A percentile compares a stretch with the other conserved stretches of the same genome.
These are phyloP conservation scores for Argyra leucocephala DNA, from an alignment of 2,888 invertebrate genomes.

Conservation along the genomic window DNA sequence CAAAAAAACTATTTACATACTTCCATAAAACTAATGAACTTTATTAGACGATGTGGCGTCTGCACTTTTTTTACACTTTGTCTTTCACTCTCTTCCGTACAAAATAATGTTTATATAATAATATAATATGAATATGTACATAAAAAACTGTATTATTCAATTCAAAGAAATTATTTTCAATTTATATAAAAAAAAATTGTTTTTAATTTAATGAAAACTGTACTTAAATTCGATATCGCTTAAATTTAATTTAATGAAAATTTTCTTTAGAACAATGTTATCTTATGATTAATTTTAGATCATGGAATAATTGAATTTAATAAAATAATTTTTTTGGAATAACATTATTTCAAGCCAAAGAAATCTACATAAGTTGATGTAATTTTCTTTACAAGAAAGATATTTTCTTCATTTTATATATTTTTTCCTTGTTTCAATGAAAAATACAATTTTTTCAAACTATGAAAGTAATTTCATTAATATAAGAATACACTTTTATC, in stretches of 20 bases:
- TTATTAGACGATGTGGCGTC: too few species aligned
- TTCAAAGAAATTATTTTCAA: too few species aligned
- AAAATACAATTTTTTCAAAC: not conserved
- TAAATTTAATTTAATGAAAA: not conserved
- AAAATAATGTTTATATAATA: too few species aligned
- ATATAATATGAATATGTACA: too few species aligned
- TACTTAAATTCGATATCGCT: not conserved
- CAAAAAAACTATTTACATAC: too few species aligned
- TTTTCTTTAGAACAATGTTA: not conserved
- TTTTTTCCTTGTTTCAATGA: conserved; percentile 7
- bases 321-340: not conserved
- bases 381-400: not conserved
- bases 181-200: too few species aligned
- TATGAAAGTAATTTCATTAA: not conserved
- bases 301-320: not conserved
- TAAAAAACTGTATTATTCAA: too few species aligned
- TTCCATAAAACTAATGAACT: too few species aligned
- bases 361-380: not conserved
- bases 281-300: not conserved
- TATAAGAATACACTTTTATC: not conserved
- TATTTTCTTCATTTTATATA: not conserved
- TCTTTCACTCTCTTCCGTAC: too few species aligned
- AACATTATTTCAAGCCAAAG: not conserved
- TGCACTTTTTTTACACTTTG: too few species aligned
- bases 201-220: not conserved